phyloP scores from a whole-genome alignment of 2,797 vertebrate species.

The Pterois miles region DNA sequence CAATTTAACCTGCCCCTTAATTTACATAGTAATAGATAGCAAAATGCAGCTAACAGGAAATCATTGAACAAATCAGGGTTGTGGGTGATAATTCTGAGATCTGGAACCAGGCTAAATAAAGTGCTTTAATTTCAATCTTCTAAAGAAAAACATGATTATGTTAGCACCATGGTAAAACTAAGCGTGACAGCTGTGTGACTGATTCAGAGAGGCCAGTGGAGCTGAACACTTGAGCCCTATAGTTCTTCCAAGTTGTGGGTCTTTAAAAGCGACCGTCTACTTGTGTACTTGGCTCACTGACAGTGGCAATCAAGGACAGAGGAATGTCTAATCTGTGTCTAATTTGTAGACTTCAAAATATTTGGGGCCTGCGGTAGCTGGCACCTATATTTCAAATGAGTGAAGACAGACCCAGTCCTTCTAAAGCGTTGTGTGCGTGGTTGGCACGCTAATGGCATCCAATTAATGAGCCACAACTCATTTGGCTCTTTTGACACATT shows the following conservation, averaged over 20 bases:
- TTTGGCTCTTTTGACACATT: constrained; percentile 36
- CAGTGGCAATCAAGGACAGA: constrained; percentile 30
- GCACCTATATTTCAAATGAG: constrained; percentile 25
- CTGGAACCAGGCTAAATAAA: constrained; percentile 1
- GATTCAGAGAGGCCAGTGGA: constrained; percentile 2
- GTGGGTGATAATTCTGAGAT: neutral
- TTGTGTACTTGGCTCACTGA: constrained; percentile 20
- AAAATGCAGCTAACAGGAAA: neutral
- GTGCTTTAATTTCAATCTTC: constrained; percentile 1
- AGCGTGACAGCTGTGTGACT: constrained; percentile 12
- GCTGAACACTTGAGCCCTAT: neutral
- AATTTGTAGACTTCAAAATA: constrained; percentile 37
- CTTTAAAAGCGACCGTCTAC: neutral
- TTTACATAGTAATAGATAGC: neutral
- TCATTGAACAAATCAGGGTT: neutral
- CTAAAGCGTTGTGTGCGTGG: neutral
- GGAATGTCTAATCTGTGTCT: constrained; percentile 32
- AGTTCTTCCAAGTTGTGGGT: neutral
- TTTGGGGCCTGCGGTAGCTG: constrained; percentile 30
- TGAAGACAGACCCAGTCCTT: constrained; percentile 12
- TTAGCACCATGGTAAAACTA: neutral
- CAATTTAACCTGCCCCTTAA: neutral
- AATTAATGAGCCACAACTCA: constrained; percentile 43
- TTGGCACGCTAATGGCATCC: constrained; percentile 16
- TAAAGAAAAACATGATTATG: constrained; percentile 11